A percentile compares a stretch with the other conserved stretches of the same genome.
Conservation (phyloP, 2,113 vertebrate genomes). For the Pica pica region DNA sequence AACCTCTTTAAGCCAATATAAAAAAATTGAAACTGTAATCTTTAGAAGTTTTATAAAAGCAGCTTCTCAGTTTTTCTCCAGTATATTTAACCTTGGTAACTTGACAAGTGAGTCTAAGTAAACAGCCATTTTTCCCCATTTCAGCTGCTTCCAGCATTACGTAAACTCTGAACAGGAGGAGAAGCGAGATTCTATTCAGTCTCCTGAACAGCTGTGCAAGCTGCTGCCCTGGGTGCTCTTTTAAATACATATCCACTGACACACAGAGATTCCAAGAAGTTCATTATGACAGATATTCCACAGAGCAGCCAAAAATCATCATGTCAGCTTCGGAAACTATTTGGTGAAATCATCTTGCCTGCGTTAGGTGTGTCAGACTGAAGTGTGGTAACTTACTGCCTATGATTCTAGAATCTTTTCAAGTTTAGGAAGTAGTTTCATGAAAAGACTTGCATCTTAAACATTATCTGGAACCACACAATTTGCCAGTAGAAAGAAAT, state of each 20-base stretch:
- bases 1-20: background rate
- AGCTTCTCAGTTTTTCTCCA: background rate
- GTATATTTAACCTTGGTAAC: constrained; percentile 14
- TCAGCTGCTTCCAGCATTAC: constrained; percentile 39
- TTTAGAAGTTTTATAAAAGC: background rate
- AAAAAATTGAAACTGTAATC: background rate
- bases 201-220: background rate
- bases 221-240: background rate
- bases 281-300: background rate
- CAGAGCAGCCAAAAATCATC: background rate
- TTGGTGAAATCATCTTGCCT: background rate
- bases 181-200: background rate
- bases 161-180: background rate
- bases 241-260: background rate
- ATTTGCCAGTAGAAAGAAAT: background rate
- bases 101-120: background rate
- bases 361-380: background rate
- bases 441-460: background rate
- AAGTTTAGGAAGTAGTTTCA: background rate
- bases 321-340: background rate
- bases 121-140: constrained; percentile 6
- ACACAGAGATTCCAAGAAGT: background rate
- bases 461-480: background rate
- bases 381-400: background rate
- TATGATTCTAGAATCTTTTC: background rate